A percentile compares a stretch with the other conserved stretches of the same genome.
These are phyloP conservation scores for Oriolus oriolus DNA, from an alignment of 2,113 vertebrate genomes.

Conservation along the genomic window DNA sequence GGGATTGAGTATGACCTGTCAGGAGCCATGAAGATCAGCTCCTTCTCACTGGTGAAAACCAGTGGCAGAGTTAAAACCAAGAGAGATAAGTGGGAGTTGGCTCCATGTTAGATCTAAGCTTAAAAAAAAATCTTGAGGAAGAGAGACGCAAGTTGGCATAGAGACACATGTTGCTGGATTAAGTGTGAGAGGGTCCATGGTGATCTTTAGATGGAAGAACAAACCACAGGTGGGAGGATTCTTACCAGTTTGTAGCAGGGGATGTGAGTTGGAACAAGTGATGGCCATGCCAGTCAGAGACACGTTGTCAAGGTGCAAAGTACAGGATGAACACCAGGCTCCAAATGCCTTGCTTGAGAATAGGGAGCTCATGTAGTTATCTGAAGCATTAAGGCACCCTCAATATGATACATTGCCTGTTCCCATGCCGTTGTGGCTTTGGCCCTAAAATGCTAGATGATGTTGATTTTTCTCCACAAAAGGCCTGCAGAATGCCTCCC, in stretches of 20 bases:
- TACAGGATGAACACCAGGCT: background rate
- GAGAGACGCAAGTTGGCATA: background rate
- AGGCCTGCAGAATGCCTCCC: background rate
- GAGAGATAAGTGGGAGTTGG: background rate
- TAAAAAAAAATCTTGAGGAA: background rate
- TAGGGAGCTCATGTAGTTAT: background rate
- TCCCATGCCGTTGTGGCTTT: background rate
- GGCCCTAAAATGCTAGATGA: background rate
- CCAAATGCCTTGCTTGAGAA: background rate
- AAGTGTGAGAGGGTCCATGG: background rate
- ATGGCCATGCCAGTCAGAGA: rapidly evolving
- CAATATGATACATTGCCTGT: rapidly evolving
- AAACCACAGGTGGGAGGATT: background rate
- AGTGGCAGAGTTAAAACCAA: background rate
- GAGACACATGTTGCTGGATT: background rate
- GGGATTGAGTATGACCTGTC: background rate
- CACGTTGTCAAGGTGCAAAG: rapidly evolving
- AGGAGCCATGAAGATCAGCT: background rate
- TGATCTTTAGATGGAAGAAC: background rate
- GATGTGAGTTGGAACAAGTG: background rate
- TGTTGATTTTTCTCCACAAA: background rate
- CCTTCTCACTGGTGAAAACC: background rate
- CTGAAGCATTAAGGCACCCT: background rate
- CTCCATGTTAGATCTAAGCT: background rate
- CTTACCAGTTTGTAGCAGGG: rapidly evolving